These are phyloP conservation scores for Ochropleura plecta DNA, from an alignment of 2,888 invertebrate species.

Conservation along the genomic window DNA sequence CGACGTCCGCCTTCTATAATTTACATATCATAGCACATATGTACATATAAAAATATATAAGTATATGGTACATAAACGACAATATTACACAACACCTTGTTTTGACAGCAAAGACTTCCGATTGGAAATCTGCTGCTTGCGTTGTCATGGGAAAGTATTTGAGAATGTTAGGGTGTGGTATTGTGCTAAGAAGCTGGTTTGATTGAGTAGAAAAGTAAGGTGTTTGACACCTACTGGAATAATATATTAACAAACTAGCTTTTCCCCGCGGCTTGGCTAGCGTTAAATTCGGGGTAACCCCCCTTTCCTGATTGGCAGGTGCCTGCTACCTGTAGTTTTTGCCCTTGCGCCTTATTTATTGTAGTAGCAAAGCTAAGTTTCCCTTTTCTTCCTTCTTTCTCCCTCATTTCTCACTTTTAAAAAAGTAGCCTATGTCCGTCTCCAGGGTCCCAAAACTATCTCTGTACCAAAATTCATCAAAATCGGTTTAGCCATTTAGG, in stretches of 20 bases:
- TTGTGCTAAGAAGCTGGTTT: background rate
- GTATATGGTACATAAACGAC: slow-evolving; percentile 1
- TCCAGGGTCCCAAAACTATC: too few relatives aligned
- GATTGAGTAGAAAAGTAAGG: background rate
- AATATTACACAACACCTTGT: slow-evolving; percentile 35
- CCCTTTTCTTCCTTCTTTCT: too few relatives aligned
- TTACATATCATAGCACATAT: slow-evolving; percentile 40
- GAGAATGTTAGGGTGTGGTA: background rate
- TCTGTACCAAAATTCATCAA: too few relatives aligned
- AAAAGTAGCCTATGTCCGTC: too few relatives aligned
- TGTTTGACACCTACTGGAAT: background rate
- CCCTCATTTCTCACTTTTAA: too few relatives aligned
- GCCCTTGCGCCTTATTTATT: too few relatives aligned
- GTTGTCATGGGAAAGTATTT: slow-evolving; percentile 40
- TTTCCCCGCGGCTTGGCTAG: too few relatives aligned
- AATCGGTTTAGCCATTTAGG: too few relatives aligned
- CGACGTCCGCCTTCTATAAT: slow-evolving; percentile 46
- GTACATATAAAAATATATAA: slow-evolving; percentile 19
- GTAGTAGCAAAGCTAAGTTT: too few relatives aligned
- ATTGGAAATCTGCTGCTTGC: slow-evolving; percentile 11
- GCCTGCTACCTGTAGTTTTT: too few relatives aligned
- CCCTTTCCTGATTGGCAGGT: too few relatives aligned
- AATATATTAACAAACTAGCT: background rate
- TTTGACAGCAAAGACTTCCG: slow-evolving; percentile 22
- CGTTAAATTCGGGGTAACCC: too few relatives aligned